These are phyloP conservation scores for Epistrophella euchroma DNA, from an alignment of 2,888 invertebrate species.

Conservation along the genomic window DNA sequence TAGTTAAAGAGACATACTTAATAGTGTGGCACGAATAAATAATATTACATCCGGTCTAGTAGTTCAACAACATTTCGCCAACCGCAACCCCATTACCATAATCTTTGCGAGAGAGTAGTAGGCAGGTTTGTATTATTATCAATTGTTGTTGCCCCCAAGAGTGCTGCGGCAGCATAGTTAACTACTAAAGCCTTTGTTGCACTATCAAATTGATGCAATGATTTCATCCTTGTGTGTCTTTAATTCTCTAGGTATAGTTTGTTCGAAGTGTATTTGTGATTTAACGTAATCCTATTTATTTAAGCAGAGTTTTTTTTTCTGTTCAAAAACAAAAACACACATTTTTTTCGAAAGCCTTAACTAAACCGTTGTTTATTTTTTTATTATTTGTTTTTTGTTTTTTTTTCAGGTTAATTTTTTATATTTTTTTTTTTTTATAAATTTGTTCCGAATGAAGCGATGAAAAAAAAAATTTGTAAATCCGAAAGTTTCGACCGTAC, in stretches of 20 bases:
- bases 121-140: not conserved
- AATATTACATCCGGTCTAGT: conserved; percentile 57
- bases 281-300: conserved; percentile 41
- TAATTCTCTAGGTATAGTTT: not conserved
- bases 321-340: not conserved
- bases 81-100: conserved; percentile 40
- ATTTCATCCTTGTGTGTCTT: conserved; percentile 12
- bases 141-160: conserved; percentile 41
- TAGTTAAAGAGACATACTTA: not conserved
- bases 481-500: conserved; percentile 83
- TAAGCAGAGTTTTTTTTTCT: not conserved
- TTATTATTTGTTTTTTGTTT: too few relatives aligned
- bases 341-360: not conserved
- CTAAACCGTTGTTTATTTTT: not conserved
- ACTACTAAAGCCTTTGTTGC: conserved; percentile 37
- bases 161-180: conserved; percentile 17
- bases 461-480: conserved; percentile 48
- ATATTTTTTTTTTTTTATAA: conserved; percentile 10
- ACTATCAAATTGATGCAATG: conserved; percentile 27
- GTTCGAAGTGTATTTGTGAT: not conserved
- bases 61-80: conserved; percentile 38
- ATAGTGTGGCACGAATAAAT: conserved; percentile 25
- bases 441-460: conserved; percentile 5
- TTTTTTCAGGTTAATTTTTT: not conserved
- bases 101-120: conserved; percentile 24